Evolutionary conservation across 2,113 vertebrate species (phyloP).

Genomic region (Phoxinus phoxinus): DNA sequence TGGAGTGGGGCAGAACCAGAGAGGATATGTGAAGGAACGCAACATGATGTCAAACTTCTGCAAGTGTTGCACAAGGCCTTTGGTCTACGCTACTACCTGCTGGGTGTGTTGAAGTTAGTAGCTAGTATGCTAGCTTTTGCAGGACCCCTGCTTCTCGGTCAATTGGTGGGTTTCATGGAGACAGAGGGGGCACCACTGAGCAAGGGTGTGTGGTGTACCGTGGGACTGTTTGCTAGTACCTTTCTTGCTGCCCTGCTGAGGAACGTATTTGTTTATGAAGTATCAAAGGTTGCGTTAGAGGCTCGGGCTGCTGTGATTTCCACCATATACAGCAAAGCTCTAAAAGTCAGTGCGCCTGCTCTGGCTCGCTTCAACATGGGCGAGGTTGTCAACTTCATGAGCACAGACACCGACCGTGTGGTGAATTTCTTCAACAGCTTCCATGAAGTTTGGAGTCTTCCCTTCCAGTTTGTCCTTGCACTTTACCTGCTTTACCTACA

Average conservation of each 20-base stretch:
- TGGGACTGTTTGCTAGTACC: conserved; percentile 84
- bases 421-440: conserved; percentile 90
- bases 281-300: conserved; percentile 83
- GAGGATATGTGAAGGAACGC: conserved; percentile 39
- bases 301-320: conserved; percentile 82
- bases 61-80: conserved; percentile 84
- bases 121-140: conserved; percentile 82
- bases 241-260: conserved; percentile 81
- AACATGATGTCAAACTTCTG: conserved; percentile 73
- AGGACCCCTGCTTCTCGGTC: conserved; percentile 88
- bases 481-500: conserved; percentile 92
- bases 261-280: conserved; percentile 85
- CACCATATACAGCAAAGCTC: conserved; percentile 84
- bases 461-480: conserved; percentile 83
- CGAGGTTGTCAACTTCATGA: conserved; percentile 92
- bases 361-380: conserved; percentile 79
- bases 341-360: conserved; percentile 79
- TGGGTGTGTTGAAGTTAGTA: conserved; percentile 85
- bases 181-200: conserved; percentile 80
- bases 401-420: conserved; percentile 85
- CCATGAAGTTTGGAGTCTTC: conserved; percentile 94
- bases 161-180: conserved; percentile 90
- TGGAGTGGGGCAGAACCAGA: conserved; percentile 57
- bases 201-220: conserved; percentile 80
- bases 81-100: conserved; percentile 80